Evolutionary conservation across 1,140 invertebrate genomes (phyloP).

Genomic region (Ceratosolen fusciceps): DNA sequence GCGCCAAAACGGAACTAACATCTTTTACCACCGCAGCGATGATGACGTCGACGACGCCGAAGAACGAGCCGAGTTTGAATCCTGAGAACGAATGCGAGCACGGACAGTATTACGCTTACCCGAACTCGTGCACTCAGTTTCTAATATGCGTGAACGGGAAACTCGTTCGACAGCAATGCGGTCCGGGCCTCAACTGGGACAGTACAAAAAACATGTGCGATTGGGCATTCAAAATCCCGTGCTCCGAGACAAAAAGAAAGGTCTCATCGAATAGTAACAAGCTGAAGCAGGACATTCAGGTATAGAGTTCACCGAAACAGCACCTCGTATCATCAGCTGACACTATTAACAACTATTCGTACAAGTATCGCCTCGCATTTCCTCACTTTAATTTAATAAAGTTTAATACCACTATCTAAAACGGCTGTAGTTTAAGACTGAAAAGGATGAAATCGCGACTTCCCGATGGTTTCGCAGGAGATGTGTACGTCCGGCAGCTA

Average conservation of each 20-base stretch:
- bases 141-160: conserved; percentile 80
- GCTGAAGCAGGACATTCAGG: conserved; percentile 10
- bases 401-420: no score
- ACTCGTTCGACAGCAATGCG: conserved; percentile 77
- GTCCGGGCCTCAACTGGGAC: conserved; percentile 80
- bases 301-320: not conserved
- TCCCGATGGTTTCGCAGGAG: no score
- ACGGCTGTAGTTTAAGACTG: no score
- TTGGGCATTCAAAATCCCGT: conserved; percentile 74
- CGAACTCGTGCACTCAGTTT: conserved; percentile 77
- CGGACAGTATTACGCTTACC: conserved; percentile 71
- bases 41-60: not conserved
- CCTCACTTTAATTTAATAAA: no score
- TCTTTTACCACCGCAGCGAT: not conserved
- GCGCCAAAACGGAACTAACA: not conserved
- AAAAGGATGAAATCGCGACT: no score
- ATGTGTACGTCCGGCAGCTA: conserved; percentile 78
- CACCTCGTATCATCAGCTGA: no score
- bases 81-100: conserved; percentile 63
- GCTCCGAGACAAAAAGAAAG: conserved; percentile 38
- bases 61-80: conserved; percentile 3
- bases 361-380: no score
- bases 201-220: conserved; percentile 78
- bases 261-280: not conserved
- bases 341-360: not conserved